These are phyloP conservation scores for Stenodera caucasica DNA, from an alignment of 2,888 invertebrate species.

Conservation along the genomic window DNA sequence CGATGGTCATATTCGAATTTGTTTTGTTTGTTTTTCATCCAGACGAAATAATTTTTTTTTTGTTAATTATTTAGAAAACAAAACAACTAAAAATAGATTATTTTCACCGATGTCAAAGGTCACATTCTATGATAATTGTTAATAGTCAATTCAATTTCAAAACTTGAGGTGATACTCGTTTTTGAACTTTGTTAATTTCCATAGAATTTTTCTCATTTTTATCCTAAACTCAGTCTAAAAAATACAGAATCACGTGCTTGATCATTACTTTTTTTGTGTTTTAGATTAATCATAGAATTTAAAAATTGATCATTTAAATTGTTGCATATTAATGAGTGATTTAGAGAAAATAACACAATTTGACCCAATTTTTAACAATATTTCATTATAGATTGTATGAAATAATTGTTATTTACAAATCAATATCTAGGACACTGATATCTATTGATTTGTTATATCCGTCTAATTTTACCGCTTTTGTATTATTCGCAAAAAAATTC, in stretches of 20 bases:
- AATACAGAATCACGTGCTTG: not conserved
- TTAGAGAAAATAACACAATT: not conserved
- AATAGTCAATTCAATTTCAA: too few species aligned
- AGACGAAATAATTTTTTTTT: too few species aligned
- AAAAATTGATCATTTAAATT: not conserved
- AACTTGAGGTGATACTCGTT: too few species aligned
- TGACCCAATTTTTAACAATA: not conserved
- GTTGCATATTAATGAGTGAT: not conserved
- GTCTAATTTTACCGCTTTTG: not conserved
- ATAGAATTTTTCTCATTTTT: too few species aligned
- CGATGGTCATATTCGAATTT: too few species aligned
- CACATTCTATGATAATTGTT: too few species aligned
- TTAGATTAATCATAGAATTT: not conserved
- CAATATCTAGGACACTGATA: slow-evolving; percentile 2
- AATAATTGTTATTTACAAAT: not conserved
- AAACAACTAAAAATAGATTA: not conserved
- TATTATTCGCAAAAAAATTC: not conserved
- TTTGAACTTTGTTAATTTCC: not conserved
- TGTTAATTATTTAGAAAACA: too few species aligned
- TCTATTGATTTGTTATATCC: not conserved
- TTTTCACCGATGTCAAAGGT: not conserved
- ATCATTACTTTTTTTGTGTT: too few species aligned
- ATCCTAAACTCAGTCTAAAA: too few species aligned
- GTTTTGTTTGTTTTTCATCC: too few species aligned
- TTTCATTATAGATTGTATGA: not conserved